phyloP scores from a whole-genome alignment of 2,113 vertebrate species.

The Mungos mungo region DNA sequence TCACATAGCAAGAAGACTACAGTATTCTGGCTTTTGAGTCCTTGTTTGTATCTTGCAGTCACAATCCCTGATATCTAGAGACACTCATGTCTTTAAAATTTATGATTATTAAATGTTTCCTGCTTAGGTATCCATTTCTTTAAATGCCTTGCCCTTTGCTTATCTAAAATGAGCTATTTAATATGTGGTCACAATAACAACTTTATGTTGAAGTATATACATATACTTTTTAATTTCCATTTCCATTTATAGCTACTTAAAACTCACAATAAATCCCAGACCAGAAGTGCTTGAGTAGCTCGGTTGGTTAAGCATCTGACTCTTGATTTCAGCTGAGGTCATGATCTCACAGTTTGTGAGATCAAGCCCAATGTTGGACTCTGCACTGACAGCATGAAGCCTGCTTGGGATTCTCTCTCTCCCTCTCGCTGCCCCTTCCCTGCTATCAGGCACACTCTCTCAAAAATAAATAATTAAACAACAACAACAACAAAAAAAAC shows the following conservation, averaged over 20 bases:
- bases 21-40: not conserved
- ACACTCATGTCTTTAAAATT: not conserved
- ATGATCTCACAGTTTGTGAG: too few species aligned
- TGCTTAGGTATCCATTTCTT: not conserved
- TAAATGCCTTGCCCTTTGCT: not conserved
- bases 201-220: not conserved
- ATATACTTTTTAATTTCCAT: not conserved
- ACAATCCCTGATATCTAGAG: not conserved
- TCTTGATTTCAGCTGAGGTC: too few species aligned
- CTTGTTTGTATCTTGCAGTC: not conserved
- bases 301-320: too few species aligned
- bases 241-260: slow-evolving; percentile 1
- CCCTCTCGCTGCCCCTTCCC: too few species aligned
- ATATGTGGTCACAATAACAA: not conserved
- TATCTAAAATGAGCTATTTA: not conserved
- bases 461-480: too few species aligned
- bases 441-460: too few species aligned
- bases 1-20: not conserved
- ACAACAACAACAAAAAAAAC: too few species aligned
- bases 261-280: slow-evolving; percentile 28
- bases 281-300: too few species aligned
- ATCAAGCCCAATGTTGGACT: too few species aligned
- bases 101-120: not conserved
- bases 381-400: too few species aligned
- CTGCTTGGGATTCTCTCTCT: too few species aligned